A percentile compares a stretch with the other conserved stretches of the same genome.
Evolutionary conservation across 1,140 invertebrate species (phyloP).

Genomic region (Camponotus floridanus): DNA sequence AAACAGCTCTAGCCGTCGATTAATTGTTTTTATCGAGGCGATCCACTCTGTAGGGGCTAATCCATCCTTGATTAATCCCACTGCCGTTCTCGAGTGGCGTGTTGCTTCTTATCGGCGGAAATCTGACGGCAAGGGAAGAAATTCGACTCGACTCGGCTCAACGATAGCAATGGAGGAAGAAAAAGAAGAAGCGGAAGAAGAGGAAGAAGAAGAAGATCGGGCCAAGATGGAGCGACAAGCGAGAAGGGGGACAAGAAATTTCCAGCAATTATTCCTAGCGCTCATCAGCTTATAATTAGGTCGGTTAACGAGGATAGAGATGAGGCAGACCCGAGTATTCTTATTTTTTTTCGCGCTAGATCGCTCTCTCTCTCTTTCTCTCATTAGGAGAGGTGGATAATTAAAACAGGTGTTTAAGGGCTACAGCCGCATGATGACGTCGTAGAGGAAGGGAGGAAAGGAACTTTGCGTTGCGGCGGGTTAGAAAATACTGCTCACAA

Average conservation of each 20-base stretch:
- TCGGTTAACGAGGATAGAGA: slow-evolving; percentile 61
- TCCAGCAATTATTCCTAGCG: slow-evolving; percentile 63
- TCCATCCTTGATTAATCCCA: slow-evolving; percentile 71
- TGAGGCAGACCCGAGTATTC: background rate
- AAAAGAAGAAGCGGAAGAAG: slow-evolving; percentile 30
- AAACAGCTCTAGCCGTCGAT: slow-evolving; percentile 64
- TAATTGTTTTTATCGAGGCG: slow-evolving; percentile 73
- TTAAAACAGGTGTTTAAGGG: slow-evolving; percentile 76
- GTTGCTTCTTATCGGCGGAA: slow-evolving; percentile 66
- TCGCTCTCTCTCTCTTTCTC: slow-evolving; percentile 25
- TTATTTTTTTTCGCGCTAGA: slow-evolving; percentile 21
- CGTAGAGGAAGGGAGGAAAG: background rate
- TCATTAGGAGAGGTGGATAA: slow-evolving; percentile 76
- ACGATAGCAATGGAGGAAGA: slow-evolving; percentile 41
- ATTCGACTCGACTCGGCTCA: slow-evolving; percentile 34
- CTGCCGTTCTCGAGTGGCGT: slow-evolving; percentile 44
- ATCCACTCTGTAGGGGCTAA: slow-evolving; percentile 62
- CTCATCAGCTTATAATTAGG: slow-evolving; percentile 65
- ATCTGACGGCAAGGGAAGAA: slow-evolving; percentile 61
- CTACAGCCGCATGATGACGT: background rate
- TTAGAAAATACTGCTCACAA: slow-evolving; percentile 30
- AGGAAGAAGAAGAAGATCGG: slow-evolving; percentile 51
- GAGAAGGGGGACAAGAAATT: slow-evolving; percentile 41
- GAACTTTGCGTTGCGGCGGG: background rate
- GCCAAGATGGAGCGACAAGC: slow-evolving; percentile 36